These are phyloP conservation scores for Trichonephila clavata DNA, from an alignment of 1,140 invertebrate genomes.

Conservation along the genomic window DNA sequence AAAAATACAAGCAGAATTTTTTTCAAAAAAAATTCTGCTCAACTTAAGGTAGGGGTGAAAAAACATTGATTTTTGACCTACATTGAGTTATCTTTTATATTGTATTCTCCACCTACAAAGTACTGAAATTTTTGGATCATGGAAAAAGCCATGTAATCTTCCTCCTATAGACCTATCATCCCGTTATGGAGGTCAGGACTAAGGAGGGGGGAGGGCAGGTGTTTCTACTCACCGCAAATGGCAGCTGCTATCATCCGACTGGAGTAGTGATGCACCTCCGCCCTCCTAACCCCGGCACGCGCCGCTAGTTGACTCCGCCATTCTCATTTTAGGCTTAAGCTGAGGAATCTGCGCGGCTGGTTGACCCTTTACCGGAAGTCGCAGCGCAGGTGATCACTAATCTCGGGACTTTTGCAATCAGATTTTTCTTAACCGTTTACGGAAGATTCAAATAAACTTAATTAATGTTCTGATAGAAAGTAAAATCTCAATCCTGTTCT, in stretches of 20 bases:
- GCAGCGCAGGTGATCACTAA: slow-evolving; percentile 47
- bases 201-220: slow-evolving; percentile 30
- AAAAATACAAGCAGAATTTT: not conserved
- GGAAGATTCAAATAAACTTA: not conserved
- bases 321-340: slow-evolving; percentile 27
- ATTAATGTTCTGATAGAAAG: not conserved
- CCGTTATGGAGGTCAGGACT: slow-evolving; percentile 68
- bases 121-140: not conserved
- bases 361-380: slow-evolving; percentile 68
- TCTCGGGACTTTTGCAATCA: not conserved
- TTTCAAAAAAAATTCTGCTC: not conserved
- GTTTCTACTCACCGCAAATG: slow-evolving; percentile 11
- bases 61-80: slow-evolving; percentile 16
- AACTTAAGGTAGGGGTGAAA: not conserved
- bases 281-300: slow-evolving; percentile 39
- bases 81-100: not conserved
- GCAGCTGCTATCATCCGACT: slow-evolving; percentile 25
- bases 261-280: not conserved
- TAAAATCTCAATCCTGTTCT: not conserved
- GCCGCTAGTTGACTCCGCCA: slow-evolving; percentile 3
- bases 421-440: too few relatives aligned
- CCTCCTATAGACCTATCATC: slow-evolving; percentile 3
- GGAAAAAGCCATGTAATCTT: not conserved
- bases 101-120: slow-evolving; percentile 4
- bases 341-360: not conserved